Conservation (phyloP, 2,888 invertebrate species). For the Achlya flavicornis region DNA sequence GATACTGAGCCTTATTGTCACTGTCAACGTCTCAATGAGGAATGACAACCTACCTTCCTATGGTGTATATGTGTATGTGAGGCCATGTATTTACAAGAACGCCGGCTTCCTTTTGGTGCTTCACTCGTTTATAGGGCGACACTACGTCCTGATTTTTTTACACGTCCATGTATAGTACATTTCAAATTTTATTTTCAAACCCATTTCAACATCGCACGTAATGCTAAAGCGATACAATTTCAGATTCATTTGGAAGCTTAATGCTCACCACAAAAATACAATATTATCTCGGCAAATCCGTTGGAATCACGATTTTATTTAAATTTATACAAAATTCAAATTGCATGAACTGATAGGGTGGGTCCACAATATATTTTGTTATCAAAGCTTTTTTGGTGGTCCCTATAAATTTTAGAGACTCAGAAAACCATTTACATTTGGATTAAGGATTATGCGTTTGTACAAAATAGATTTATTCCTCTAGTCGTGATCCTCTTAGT, state of each 20-base stretch:
- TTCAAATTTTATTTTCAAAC: not conserved
- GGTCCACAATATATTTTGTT: slow-evolving; percentile 8
- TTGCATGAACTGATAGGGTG: slow-evolving; percentile 2
- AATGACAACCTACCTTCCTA: too few relatives aligned
- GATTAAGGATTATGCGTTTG: slow-evolving; percentile 16
- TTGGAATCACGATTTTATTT: slow-evolving; percentile 12
- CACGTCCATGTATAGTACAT: too few relatives aligned
- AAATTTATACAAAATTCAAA: slow-evolving; percentile 12
- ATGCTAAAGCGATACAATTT: not conserved
- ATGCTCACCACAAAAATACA: slow-evolving; percentile 1
- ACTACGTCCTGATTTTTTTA: too few relatives aligned
- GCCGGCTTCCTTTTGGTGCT: too few relatives aligned
- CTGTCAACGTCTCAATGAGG: too few relatives aligned
- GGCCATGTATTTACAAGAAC: too few relatives aligned
- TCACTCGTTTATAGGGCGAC: too few relatives aligned
- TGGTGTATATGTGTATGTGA: too few relatives aligned
- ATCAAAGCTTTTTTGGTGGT: slow-evolving; percentile 1
- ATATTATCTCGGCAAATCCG: not conserved
- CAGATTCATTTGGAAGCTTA: slow-evolving; percentile 1
- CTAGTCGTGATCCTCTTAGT: not conserved
- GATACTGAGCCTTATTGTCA: too few relatives aligned
- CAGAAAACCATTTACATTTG: slow-evolving; percentile 19
- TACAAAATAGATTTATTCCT: not conserved
- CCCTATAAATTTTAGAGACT: slow-evolving; percentile 20
- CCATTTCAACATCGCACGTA: not conserved